Evolutionary conservation across 1,140 invertebrate genomes (phyloP).

Genomic region (Berghia stephanieae): DNA sequence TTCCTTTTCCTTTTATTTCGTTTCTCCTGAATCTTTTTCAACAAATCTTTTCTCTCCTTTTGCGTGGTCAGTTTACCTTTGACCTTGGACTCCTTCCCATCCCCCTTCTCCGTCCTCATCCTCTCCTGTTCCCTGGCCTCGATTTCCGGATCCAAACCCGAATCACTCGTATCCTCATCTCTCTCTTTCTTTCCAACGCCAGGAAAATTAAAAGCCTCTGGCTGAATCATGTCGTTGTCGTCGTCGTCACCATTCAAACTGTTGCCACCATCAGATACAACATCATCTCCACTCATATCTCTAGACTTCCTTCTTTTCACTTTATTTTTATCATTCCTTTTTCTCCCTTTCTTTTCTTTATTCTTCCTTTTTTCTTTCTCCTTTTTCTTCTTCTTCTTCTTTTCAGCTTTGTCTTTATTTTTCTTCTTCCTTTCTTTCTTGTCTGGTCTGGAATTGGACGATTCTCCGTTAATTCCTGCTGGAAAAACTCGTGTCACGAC

Average conservation of each 20-base stretch:
- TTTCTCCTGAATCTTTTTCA: conserved; percentile 33
- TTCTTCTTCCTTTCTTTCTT: conserved; percentile 16
- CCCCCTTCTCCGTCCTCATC: conserved; percentile 29
- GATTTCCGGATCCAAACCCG: conserved; percentile 4
- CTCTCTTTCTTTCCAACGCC: neutral
- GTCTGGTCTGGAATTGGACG: neutral
- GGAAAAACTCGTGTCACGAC: conserved; percentile 15
- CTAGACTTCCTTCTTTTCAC: conserved; percentile 30
- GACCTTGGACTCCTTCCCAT: too few relatives aligned
- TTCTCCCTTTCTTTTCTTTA: conserved; percentile 19
- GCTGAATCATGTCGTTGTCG: conserved; percentile 17
- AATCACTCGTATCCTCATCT: conserved; percentile 9
- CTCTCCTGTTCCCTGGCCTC: conserved; percentile 20
- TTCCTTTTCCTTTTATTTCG: conserved; percentile 29
- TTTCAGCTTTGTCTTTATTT: conserved; percentile 21
- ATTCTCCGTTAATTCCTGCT: neutral
- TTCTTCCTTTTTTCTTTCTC: neutral
- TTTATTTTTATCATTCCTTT: conserved; percentile 1
- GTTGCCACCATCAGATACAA: conserved; percentile 32
- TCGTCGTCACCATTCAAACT: conserved; percentile 31
- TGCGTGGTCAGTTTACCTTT: too few relatives aligned
- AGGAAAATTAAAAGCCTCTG: neutral
- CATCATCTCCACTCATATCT: conserved; percentile 26
- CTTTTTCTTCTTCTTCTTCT: neutral
- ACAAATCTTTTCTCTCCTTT: too few relatives aligned